Evolutionary conservation across 2,888 invertebrate species (phyloP), one percentile per base, ranked within the genome.

Genomic region (Limenitis arthemis): DNA sequence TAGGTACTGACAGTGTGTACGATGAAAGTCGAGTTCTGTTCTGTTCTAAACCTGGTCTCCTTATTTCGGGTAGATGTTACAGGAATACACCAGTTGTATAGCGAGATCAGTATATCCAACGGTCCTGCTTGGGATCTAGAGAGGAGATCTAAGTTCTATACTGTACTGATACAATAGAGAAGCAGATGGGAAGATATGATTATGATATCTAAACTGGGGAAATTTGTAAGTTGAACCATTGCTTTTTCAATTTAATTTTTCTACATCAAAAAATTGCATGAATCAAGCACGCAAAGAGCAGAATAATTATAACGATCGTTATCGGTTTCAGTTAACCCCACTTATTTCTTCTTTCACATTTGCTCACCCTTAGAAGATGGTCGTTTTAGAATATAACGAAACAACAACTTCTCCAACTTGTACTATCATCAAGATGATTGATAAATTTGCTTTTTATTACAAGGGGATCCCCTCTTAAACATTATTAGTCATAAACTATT

Each of bases 91-190:
- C 70, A 64, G 39, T 43, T 80, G 9, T 73, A 53, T 0, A 64
- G 65, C 1, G 56, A 61, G 0, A 75, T 93, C 8, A 83, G 86
- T 43, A 87, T 94, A 61, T 91, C 94, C n/a, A 95, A 95, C 73
- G 95, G 95, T 0, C 76, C 95, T 36, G 91, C 93, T 6, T 95
- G 94, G 94, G 90, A 92, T 65, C 72, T 87, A 9, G 80, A 88
- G 56, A 77, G 87, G 56, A 89, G n/a, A n/a, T n/a, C n/a, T n/a
- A 88, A 50, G 90, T 89, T 47, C 89, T 95, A 82, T 94, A 92
- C 73, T 94, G 90, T 73, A 91, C 90, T 1, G 94, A 94, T 77
- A 91, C 93, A 0, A 70, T 88, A 6, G 90, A 90, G 59, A 70
- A 77, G 43, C 88, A 89, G 51, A 88, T 94, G 31, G 88, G 91